phyloP scores from a whole-genome alignment of 2,113 vertebrate genomes.

The Isichthys henryi region DNA sequence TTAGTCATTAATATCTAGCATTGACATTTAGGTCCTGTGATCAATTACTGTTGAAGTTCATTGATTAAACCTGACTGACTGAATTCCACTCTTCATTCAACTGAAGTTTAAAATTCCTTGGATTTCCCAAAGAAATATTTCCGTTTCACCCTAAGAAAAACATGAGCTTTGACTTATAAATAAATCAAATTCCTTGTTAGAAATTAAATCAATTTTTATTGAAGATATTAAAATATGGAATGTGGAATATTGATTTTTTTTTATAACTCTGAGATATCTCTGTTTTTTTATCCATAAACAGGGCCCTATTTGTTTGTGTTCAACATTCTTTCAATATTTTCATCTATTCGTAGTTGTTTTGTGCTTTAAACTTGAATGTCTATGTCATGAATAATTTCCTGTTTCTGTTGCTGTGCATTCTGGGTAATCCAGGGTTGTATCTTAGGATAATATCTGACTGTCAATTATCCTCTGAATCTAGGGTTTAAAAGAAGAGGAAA shows the following conservation, averaged over 20 bases:
- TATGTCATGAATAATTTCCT: constrained; percentile 10
- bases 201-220: constrained; percentile 5
- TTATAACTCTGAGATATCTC: background rate
- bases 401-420: constrained; percentile 8
- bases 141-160: background rate
- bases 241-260: constrained; percentile 17
- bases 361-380: background rate
- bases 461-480: background rate
- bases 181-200: constrained; percentile 8
- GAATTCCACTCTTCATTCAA: background rate
- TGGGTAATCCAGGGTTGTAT: background rate
- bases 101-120: background rate
- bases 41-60: background rate
- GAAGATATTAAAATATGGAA: constrained; percentile 11
- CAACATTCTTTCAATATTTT: constrained; percentile 15
- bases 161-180: background rate
- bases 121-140: background rate
- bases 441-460: background rate
- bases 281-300: background rate
- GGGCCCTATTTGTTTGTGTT: constrained; percentile 1
- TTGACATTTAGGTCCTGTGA: background rate
- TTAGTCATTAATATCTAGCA: background rate
- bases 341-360: background rate
- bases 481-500: background rate
- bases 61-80: background rate